Evolutionary conservation across 2,888 invertebrate species (phyloP).

Genomic region (Cantharis lateralis): DNA sequence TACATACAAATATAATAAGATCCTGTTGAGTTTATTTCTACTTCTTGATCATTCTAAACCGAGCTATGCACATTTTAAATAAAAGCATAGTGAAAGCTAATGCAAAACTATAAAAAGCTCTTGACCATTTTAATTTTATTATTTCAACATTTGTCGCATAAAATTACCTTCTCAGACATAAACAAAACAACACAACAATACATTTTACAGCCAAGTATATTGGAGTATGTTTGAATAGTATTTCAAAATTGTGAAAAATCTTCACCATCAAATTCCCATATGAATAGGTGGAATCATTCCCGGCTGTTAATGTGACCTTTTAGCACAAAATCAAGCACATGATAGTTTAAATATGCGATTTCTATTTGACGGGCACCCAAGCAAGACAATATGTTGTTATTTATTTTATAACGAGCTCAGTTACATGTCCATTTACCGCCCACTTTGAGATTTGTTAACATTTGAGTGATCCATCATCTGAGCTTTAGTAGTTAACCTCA

Average conservation of each 20-base stretch:
- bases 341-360: not conserved
- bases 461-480: not conserved
- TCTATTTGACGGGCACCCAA: not conserved
- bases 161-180: not conserved
- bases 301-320: not conserved
- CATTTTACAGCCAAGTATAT: too few relatives aligned
- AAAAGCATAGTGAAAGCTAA: too few relatives aligned
- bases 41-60: too few relatives aligned
- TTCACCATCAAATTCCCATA: not conserved
- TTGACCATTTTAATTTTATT: too few relatives aligned
- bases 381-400: constrained; percentile 15
- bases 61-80: too few relatives aligned
- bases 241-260: not conserved
- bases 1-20: too few relatives aligned
- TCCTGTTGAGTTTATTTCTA: too few relatives aligned
- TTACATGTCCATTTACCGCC: constrained; percentile 35
- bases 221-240: not conserved
- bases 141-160: too few relatives aligned
- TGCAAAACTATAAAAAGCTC: too few relatives aligned
- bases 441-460: constrained; percentile 22
- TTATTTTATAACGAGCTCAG: constrained; percentile 29
- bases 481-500: not conserved
- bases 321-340: not conserved
- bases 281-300: not conserved
- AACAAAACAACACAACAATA: too few relatives aligned